Percentiles rank a stretch among this genome's conserved stretches.
These are phyloP conservation scores for Trematomus bernacchii DNA, from an alignment of 2,797 vertebrate genomes.

Conservation along the genomic window DNA sequence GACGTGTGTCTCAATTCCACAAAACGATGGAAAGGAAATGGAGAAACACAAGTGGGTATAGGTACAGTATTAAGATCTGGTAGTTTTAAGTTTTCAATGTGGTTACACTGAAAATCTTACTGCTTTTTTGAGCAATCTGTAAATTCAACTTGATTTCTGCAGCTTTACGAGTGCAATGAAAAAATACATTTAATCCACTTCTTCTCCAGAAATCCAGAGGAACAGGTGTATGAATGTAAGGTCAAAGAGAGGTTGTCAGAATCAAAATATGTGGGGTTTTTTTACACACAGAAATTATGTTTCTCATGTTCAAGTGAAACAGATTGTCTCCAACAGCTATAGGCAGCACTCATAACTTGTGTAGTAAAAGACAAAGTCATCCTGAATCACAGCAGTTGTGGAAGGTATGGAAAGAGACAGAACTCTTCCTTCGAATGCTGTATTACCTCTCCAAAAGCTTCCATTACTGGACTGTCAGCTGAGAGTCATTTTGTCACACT, in stretches of 20 bases:
- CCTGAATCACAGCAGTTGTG: constrained; percentile 28
- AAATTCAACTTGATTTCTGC: constrained; percentile 33
- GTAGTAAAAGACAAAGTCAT: constrained; percentile 27
- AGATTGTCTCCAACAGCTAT: constrained; percentile 38
- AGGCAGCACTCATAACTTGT: constrained; percentile 20
- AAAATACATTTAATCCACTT: constrained; percentile 63
- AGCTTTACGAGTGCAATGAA: constrained; percentile 25
- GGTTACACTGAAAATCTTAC: constrained; percentile 7
- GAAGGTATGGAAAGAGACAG: constrained; percentile 18
- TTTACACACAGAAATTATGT: constrained; percentile 40
- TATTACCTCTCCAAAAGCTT: constrained; percentile 30
- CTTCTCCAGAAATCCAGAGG: constrained; percentile 48
- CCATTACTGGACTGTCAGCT: constrained; percentile 42
- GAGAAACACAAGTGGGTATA: background rate
- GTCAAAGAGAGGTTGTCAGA: constrained; percentile 46
- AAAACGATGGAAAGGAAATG: constrained; percentile 17
- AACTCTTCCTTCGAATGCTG: constrained; percentile 6
- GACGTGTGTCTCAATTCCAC: constrained; percentile 34
- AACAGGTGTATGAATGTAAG: constrained; percentile 44
- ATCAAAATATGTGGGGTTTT: constrained; percentile 37
- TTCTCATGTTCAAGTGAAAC: constrained; percentile 26
- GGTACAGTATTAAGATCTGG: background rate
- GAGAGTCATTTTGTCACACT: constrained; percentile 49
- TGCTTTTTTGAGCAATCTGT: constrained; percentile 18
- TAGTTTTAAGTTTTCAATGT: background rate